Percentiles rank a stretch among this genome's conserved stretches.
These are phyloP conservation scores for Cheilosia vernalis DNA, from an alignment of 2,888 invertebrate species.

Conservation along the genomic window DNA sequence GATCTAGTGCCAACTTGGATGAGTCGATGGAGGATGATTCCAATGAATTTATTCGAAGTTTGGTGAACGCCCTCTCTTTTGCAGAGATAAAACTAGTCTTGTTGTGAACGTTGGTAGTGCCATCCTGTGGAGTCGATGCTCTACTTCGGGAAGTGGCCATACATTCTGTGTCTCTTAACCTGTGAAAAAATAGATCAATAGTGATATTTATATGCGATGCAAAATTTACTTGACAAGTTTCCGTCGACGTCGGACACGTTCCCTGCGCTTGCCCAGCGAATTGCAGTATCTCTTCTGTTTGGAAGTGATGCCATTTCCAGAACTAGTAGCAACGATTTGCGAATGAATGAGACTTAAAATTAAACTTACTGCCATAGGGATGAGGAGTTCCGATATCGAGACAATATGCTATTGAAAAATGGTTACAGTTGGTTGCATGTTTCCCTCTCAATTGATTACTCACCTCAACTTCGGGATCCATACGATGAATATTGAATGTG, in stretches of 20 bases:
- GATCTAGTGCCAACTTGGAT: slow-evolving; percentile 53
- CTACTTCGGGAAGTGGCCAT: slow-evolving; percentile 28
- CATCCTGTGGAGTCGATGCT: slow-evolving; percentile 61
- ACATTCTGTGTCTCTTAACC: slow-evolving; percentile 77
- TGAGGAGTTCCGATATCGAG: slow-evolving; percentile 88
- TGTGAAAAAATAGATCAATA: slow-evolving; percentile 48
- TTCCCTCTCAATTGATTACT: background rate
- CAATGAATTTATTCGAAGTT: slow-evolving; percentile 22
- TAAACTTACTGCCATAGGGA: slow-evolving; percentile 89
- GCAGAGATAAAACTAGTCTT: slow-evolving; percentile 38
- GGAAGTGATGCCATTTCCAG: slow-evolving; percentile 79
- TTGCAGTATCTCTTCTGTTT: slow-evolving; percentile 81
- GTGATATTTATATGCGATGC: background rate
- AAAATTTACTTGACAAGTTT: slow-evolving; percentile 81
- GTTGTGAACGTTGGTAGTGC: slow-evolving; percentile 37
- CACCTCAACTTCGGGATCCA: slow-evolving; percentile 75
- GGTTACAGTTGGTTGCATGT: background rate
- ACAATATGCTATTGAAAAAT: slow-evolving; percentile 84
- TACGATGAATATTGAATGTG: slow-evolving; percentile 81
- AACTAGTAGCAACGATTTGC: slow-evolving; percentile 89
- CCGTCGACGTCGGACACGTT: slow-evolving; percentile 80
- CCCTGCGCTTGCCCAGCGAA: slow-evolving; percentile 78
- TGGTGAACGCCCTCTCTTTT: slow-evolving; percentile 43
- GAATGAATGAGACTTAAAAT: slow-evolving; percentile 91
- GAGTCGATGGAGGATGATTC: slow-evolving; percentile 36